Evolutionary conservation across 2,888 invertebrate species (phyloP).

Genomic region (Drosophila subsilvestris): DNA sequence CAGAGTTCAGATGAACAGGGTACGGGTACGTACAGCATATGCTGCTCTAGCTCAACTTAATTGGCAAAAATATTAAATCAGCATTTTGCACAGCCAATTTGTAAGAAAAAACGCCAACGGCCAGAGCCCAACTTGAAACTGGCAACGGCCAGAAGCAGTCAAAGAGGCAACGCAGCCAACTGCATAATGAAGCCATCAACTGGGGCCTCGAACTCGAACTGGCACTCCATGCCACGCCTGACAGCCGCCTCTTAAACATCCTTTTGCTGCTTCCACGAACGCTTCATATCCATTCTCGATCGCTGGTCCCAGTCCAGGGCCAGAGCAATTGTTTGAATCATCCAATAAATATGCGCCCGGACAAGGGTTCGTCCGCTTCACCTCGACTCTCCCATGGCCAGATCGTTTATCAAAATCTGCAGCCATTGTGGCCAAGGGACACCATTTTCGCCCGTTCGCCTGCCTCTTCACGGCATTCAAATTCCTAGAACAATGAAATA

Average conservation of each 20-base stretch:
- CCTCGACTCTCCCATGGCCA: constrained; percentile 8
- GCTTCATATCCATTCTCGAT: constrained; percentile 2
- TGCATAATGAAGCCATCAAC: constrained; percentile 79
- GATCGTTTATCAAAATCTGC: constrained; percentile 68
- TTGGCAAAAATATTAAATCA: constrained; percentile 78
- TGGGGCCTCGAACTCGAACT: constrained; percentile 13
- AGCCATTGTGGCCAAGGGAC: constrained; percentile 62
- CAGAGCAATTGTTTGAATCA: constrained; percentile 59
- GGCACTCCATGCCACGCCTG: constrained; percentile 4
- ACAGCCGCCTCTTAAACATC: neutral
- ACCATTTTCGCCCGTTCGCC: constrained; percentile 58
- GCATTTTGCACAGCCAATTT: constrained; percentile 74
- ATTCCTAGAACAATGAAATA: constrained; percentile 81
- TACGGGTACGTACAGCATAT: neutral
- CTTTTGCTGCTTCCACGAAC: neutral
- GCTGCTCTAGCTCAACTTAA: constrained; percentile 62
- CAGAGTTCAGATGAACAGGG: neutral
- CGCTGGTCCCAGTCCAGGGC: constrained; percentile 6
- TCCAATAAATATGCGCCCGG: constrained; percentile 71
- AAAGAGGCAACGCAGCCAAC: constrained; percentile 36
- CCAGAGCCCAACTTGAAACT: constrained; percentile 22
- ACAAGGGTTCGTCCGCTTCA: constrained; percentile 5
- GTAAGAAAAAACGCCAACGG: constrained; percentile 70
- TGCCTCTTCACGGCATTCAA: constrained; percentile 60
- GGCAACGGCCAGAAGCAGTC: constrained; percentile 26